Base-by-base conservation (phyloP, 2,888 invertebrate genomes). In the Drosophila stalkeri region DNA sequence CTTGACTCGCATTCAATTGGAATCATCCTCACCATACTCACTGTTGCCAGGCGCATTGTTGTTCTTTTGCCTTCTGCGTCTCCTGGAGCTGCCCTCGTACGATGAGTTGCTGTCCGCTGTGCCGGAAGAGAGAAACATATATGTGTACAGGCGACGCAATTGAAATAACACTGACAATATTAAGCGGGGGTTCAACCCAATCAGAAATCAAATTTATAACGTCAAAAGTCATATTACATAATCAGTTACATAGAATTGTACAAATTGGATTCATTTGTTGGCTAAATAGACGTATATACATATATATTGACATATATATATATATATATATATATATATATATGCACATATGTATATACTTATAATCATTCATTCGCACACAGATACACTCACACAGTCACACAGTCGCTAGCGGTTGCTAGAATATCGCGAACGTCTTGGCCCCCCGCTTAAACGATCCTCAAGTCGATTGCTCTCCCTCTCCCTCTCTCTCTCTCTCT, bases 81-180 rank as follows among this genome's bases (percentile, higher is more conserved):
- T 89, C 80, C 92, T 80, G 74, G 92, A 90, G 80, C 91, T 93
- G 69, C 92, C 93, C 81, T 93, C 93, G 75, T 91, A 93, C 43
- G 93, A 93, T 60, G 93, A 93, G 89, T 92, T 92, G 78, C 93
- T 93, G 87, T 93, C 93, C 80, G 93, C 93, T 93, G 70, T 59
- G 39, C 18, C 44, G 46, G 20, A 44, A 47, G 73, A 73, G 18
- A 52, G 62, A 57, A 33, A 44, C 56, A 56, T 56, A 56, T 8
- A 56, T 56, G 41, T 27, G 23, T 12, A 55, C 47, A 69, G 64
- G 33, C 62, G 39, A 76, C 33, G 56, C 23, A 47, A 71, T 59
- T 61, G n/a, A 61, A 49, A 44, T 18, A 41, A 27, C 27, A 23
- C 12, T 31, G 27, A 31, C 56, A 16, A n/a, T 18, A 57, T 57